phyloP scores from a whole-genome alignment of 2,888 invertebrate genomes.

The Lithophane socia region DNA sequence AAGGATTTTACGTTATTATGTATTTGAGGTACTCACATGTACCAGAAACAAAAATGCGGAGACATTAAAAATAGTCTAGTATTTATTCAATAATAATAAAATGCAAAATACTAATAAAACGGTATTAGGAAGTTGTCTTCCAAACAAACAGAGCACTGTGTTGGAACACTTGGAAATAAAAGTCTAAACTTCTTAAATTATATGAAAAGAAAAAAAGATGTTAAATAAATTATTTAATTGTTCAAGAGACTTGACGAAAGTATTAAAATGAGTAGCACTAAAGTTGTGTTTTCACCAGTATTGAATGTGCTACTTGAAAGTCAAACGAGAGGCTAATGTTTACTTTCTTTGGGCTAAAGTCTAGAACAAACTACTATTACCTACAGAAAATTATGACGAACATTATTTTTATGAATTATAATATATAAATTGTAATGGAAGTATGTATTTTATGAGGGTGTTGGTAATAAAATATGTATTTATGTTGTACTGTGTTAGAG shows the following conservation, averaged over 20 bases:
- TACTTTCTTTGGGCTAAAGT: conserved; percentile 6
- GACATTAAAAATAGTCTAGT: conserved; percentile 3
- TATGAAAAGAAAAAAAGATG: background rate
- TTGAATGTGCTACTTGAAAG: conserved; percentile 26
- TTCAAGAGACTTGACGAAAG: conserved; percentile 5
- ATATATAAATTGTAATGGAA: conserved; percentile 19
- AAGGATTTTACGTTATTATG: background rate
- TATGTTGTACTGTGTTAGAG: conserved; percentile 12
- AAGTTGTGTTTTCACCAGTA: conserved; percentile 10
- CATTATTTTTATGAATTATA: conserved; percentile 24
- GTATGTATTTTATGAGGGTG: conserved; percentile 27
- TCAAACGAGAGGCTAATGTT: conserved; percentile 35
- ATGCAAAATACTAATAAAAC: background rate
- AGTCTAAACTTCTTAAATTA: background rate
- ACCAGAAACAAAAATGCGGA: background rate
- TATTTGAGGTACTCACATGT: background rate
- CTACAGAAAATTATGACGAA: background rate
- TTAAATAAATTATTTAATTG: conserved; percentile 18
- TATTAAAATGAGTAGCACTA: conserved; percentile 24
- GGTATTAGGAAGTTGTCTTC: background rate
- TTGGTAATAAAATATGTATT: conserved; percentile 18
- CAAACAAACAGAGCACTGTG: background rate
- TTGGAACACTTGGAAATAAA: background rate
- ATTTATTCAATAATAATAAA: conserved; percentile 2
- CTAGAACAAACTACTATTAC: background rate